Base-by-base conservation (phyloP, 1,140 invertebrate genomes). In the Tribolium madens region DNA sequence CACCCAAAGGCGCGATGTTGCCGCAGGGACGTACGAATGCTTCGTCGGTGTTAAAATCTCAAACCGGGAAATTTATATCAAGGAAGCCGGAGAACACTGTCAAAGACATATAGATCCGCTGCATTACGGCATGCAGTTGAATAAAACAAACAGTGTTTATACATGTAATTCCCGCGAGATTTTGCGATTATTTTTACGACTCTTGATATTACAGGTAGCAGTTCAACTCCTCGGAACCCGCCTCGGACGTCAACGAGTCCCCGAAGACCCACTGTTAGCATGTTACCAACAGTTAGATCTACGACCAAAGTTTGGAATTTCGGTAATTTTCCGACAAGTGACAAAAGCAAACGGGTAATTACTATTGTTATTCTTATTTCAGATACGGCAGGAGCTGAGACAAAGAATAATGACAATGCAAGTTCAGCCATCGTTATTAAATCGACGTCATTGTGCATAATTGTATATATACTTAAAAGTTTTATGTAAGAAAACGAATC, bases 51-150 rank as follows among this genome's bases (percentile, higher is more conserved):
- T 89, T 12, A 91, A 92, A n/a, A 85, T 91, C 0, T 88, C 87
- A 13, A 87, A 90, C 13, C 88, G 89, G 36, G 90, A 92, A 81
- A 86, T 88, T 72, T 82, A 82, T 73, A 91, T 91, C 76, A 92
- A 90, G 78, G 92, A 93, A 86, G 92, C 92, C 42, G 92, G 92
- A 0, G 89, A 91, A 80, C 91, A 92, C 81, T 93, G 92, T 82
- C 87, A 91, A 74, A 85, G 92, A 76, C 87, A 90, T 77, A 89
- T 92, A 10, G 88, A 92, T 85, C 91, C 91, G 0, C 85, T 88
- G 18, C 83, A 81, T 21, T 87, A 89, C 79, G 92, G 92, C 69
- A 93, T 93, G 92, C 89, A 91, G 82, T 85, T 93, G 15, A 79
- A 77, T 9, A 82, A 83, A 76, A 82, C 76, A 26, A 26, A 26